A percentile compares a stretch with the other conserved stretches of the same genome.
Evolutionary conservation across 2,113 vertebrate species (phyloP).

Genomic region (Nansenia antarctica): DNA sequence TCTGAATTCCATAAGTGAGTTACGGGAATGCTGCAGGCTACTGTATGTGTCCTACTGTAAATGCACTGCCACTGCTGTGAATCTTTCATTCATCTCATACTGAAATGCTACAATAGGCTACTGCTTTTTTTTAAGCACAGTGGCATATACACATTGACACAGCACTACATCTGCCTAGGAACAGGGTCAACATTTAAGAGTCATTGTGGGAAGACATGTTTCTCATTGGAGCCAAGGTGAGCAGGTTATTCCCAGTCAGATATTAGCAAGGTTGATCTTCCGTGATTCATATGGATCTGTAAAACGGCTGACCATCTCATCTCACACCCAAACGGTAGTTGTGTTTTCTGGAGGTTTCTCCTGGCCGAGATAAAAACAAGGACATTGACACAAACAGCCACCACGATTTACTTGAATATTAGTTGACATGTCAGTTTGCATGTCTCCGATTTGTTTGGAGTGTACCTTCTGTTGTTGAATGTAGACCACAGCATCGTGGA

Average conservation of each 20-base stretch:
- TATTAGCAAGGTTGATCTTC: background rate
- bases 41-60: background rate
- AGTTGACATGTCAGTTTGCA: background rate
- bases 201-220: background rate
- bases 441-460: background rate
- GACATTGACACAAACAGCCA: background rate
- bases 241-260: background rate
- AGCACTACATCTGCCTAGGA: background rate
- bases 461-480: slow-evolving; percentile 80
- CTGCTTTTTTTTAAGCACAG: background rate
- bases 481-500: slow-evolving; percentile 85
- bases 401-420: background rate
- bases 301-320: background rate
- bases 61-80: background rate
- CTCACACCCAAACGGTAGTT: slow-evolving; percentile 78
- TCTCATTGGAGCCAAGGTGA: background rate
- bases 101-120: background rate
- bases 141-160: background rate
- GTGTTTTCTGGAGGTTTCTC: slow-evolving; percentile 75
- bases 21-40: background rate
- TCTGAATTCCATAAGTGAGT: background rate
- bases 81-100: background rate
- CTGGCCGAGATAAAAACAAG: slow-evolving; percentile 44
- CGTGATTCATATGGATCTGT: background rate
- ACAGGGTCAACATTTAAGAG: background rate